Evolutionary conservation across 1,140 invertebrate genomes (phyloP).

Genomic region (Drosophila melanogaster): DNA sequence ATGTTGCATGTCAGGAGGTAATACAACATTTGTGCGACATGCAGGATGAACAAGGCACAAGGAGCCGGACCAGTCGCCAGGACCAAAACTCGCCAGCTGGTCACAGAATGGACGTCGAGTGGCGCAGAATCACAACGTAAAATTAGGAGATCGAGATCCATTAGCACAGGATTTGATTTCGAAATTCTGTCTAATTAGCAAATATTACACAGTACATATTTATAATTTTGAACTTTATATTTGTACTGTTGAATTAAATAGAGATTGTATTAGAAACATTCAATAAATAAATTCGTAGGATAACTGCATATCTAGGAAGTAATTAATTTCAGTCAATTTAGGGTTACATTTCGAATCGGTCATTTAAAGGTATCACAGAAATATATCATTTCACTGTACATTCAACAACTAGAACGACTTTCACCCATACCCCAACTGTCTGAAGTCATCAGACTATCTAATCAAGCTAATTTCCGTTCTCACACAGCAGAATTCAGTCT

Average conservation of each 20-base stretch:
- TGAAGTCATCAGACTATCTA: slow-evolving; percentile 41
- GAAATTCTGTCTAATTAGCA: neutral
- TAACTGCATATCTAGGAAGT: too few species aligned
- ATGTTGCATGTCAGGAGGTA: slow-evolving; percentile 80
- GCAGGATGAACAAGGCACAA: slow-evolving; percentile 39
- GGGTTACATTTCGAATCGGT: neutral
- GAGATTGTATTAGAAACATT: neutral
- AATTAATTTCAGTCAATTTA: too few species aligned
- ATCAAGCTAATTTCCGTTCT: slow-evolving; percentile 52
- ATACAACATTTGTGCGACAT: slow-evolving; percentile 78
- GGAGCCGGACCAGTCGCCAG: slow-evolving; percentile 1
- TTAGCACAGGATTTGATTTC: slow-evolving; percentile 9
- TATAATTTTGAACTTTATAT: neutral
- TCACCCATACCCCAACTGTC: slow-evolving; percentile 8
- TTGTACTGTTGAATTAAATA: too few species aligned
- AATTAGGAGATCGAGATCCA: slow-evolving; percentile 20
- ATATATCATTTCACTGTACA: neutral
- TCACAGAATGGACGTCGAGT: slow-evolving; percentile 16
- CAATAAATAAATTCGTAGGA: neutral
- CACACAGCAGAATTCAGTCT: slow-evolving; percentile 7
- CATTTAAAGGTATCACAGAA: neutral
- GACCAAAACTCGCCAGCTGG: slow-evolving; percentile 25
- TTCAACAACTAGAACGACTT: neutral
- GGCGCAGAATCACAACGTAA: slow-evolving; percentile 3
- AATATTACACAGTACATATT: neutral